These are phyloP conservation scores for Branchinecta lynchi DNA, from an alignment of 1,140 invertebrate genomes.

Conservation along the genomic window DNA sequence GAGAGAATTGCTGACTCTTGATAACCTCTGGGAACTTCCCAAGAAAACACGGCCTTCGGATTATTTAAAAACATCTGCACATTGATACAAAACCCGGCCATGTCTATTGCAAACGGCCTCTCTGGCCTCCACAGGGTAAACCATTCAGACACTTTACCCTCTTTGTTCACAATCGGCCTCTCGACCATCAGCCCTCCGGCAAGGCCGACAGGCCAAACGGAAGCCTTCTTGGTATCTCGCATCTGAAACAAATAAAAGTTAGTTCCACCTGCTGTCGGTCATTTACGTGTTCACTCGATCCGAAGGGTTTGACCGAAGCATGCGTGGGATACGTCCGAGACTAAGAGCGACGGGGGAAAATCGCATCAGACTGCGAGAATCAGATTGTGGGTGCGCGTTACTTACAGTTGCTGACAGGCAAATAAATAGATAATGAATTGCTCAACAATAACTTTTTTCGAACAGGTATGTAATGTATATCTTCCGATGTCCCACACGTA, in stretches of 20 bases:
- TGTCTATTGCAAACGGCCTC: conserved; percentile 86
- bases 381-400: too few species aligned
- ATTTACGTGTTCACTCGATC: too few species aligned
- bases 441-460: too few species aligned
- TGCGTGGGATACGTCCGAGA: too few species aligned
- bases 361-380: too few species aligned
- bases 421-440: too few species aligned
- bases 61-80: conserved; percentile 56
- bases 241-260: conserved; percentile 41
- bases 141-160: conserved; percentile 59
- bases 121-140: conserved; percentile 60
- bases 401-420: too few species aligned
- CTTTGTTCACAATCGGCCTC: conserved; percentile 50
- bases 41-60: conserved; percentile 63
- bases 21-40: conserved; percentile 64
- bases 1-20: conserved; percentile 81
- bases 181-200: conserved; percentile 79
- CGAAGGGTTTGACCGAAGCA: too few species aligned
- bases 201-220: conserved; percentile 93
- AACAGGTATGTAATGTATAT: too few species aligned
- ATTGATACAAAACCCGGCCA: conserved; percentile 96
- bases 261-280: too few species aligned
- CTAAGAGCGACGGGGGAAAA: too few species aligned
- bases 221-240: conserved; percentile 64
- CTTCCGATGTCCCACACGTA: too few species aligned